These are phyloP conservation scores for Thaleichthys pacificus DNA, from an alignment of 2,797 vertebrate genomes.

Conservation along the genomic window DNA sequence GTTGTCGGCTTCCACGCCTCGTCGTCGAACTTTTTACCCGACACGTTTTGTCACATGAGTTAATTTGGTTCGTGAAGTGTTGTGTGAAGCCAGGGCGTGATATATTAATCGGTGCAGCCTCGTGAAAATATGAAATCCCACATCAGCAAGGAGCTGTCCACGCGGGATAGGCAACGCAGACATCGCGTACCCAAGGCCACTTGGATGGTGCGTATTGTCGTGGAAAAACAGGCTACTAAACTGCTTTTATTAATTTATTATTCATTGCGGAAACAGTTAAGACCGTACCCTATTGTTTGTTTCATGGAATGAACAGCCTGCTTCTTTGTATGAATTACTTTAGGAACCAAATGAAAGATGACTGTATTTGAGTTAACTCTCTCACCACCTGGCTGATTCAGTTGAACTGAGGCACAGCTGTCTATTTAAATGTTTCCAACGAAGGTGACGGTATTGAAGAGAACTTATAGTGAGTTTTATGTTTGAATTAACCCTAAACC, in stretches of 20 bases:
- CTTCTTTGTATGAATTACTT: background rate
- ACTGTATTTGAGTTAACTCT: no score
- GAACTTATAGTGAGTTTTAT: no score
- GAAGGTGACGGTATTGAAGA: no score
- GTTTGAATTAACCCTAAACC: no score
- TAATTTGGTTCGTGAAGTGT: constrained; percentile 13
- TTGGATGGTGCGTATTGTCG: constrained; percentile 19
- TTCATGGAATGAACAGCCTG: background rate
- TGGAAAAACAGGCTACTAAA: background rate
- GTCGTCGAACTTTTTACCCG: background rate
- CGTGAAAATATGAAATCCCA: constrained; percentile 21
- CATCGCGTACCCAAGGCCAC: background rate
- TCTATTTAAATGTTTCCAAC: no score
- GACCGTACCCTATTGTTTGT: background rate
- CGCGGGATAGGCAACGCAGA: background rate
- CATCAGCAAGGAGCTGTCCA: constrained; percentile 17
- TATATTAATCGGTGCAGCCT: constrained; percentile 8
- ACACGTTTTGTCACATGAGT: constrained; percentile 23
- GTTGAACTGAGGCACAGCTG: no score
- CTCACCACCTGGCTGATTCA: no score
- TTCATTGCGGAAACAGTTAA: background rate
- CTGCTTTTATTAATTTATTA: background rate
- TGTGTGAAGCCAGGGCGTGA: constrained; percentile 4
- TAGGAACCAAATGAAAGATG: no score
- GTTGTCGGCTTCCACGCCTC: constrained; percentile 6